Evolutionary conservation across 2,888 invertebrate genomes (phyloP), one percentile per base, ranked within the genome.

Genomic region (Saturnia japonica): DNA sequence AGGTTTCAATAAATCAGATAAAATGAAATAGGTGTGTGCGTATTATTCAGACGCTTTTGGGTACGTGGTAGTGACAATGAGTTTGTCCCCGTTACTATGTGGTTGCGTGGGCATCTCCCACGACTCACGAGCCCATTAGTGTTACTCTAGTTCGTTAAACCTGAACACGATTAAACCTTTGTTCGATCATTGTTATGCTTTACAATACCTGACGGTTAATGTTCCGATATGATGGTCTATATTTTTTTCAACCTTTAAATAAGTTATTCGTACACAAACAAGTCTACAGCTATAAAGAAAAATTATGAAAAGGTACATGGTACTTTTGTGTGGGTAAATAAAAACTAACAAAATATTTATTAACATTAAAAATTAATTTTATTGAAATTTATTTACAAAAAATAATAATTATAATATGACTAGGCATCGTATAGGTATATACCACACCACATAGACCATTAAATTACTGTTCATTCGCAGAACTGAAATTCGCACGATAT

Each of bases 91-190:
- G 40, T 64, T 64, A 64, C 40, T n/a, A 40, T 40, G 40, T 64
- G 57, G 64, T 40, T 64, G 64, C 64, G 64, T 64, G 64, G 64
- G 64, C 34, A 40, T 40, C n/a, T 34, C 40, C 40, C 64, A 64
- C 64, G 40, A 34, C 34, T 34, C 6, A 34, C 34, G 34, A 34
- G 34, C 34, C 62, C 62, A 64, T 60, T 60, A 60, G 12, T 64
- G 64, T 64, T 64, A 64, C 64, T 64, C 40, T 40, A 64, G 64
- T 64, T 64, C 64, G n/a, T 64, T 64, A 64, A 34, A 64, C 64
- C 64, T n/a, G 40, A 40, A 28, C n/a, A n/a, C 62, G 14, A 62
- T 62, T 62, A 34, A 34, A 34, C n/a, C 54, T 4, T 54, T 54
- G 54, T 16, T 54, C 16, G 1, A 22, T 62, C 40, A 22, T 40